phyloP scores from a whole-genome alignment of 2,113 vertebrate species.

The Stegostoma tigrinum region DNA sequence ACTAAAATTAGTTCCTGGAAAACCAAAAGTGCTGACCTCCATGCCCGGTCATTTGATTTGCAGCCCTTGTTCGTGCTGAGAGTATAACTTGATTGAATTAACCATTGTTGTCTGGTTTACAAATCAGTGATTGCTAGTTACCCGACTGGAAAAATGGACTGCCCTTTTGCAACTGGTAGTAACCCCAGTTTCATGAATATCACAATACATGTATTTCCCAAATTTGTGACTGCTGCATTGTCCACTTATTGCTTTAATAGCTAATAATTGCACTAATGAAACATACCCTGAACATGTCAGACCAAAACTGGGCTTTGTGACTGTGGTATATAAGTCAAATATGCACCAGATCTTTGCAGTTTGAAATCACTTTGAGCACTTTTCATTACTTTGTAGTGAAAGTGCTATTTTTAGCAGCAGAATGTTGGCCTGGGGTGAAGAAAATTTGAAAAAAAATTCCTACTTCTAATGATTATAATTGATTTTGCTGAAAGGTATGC shows the following conservation, averaged over 20 bases:
- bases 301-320: background rate
- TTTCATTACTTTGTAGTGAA: background rate
- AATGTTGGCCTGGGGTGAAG: background rate
- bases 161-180: background rate
- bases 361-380: background rate
- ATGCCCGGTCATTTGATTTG: background rate
- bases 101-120: background rate
- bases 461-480: background rate
- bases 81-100: background rate
- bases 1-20: background rate
- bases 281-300: background rate
- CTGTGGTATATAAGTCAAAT: background rate
- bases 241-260: background rate
- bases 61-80: background rate
- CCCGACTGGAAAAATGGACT: background rate
- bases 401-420: background rate
- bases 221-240: background rate
- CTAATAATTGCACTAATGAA: background rate
- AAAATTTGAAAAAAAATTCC: background rate
- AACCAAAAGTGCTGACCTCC: background rate
- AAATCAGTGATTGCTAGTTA: background rate
- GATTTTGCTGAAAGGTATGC: background rate
- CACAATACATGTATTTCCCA: background rate
- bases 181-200: background rate
- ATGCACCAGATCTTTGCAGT: background rate